A percentile compares a stretch with the other conserved stretches of the same genome.
Conservation (phyloP, 2,113 vertebrate species). For the Neodon shergylaensis region DNA sequence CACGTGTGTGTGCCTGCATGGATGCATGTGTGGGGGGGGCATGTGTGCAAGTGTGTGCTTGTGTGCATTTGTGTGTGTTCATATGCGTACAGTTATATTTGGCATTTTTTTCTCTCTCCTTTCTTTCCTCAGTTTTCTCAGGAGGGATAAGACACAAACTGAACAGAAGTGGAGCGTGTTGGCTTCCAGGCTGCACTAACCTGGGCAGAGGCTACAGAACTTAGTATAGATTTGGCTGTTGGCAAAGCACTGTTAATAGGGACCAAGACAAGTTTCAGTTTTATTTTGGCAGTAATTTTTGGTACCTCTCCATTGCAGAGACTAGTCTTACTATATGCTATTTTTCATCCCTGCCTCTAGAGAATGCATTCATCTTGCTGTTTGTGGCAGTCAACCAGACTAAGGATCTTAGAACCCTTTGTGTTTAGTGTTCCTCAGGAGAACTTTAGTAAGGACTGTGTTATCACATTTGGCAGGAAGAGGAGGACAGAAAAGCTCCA, state of each 20-base stretch:
- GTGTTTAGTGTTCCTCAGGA: background rate
- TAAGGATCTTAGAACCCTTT: slow-evolving; percentile 3
- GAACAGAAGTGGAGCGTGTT: background rate
- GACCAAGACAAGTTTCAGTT: background rate
- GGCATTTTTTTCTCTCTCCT: background rate
- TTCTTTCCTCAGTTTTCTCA: background rate
- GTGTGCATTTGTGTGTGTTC: background rate
- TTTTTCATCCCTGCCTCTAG: background rate
- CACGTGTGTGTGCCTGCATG: background rate
- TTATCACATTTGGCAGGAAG: background rate
- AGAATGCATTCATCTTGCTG: background rate
- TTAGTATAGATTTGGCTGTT: background rate
- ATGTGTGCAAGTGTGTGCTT: background rate
- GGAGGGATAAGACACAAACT: background rate
- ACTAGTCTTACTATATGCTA: background rate
- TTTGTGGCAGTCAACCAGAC: background rate
- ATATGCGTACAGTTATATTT: background rate
- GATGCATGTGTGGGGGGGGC: background rate
- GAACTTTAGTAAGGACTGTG: background rate
- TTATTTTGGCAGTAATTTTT: slow-evolving; percentile 41
- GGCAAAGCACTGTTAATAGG: background rate
- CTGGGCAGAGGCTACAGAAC: background rate
- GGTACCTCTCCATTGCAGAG: background rate
- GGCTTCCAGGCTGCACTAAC: background rate
- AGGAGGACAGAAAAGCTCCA: background rate